Base-by-base conservation (phyloP, 2,888 invertebrate species). In the Drosophila mulleri region DNA sequence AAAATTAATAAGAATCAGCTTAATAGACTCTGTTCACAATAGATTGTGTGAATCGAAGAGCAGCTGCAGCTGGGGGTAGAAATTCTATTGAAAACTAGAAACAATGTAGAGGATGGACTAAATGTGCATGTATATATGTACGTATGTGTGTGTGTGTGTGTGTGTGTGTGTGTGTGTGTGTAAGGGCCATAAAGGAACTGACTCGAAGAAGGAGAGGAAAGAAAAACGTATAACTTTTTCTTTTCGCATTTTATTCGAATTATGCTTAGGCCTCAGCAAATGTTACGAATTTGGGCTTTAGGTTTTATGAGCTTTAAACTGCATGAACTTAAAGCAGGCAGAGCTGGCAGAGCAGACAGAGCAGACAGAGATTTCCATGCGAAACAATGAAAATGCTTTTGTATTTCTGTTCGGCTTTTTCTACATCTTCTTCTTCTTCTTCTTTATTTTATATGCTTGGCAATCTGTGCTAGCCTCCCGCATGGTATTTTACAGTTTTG, bases 401-500 rank as follows among this genome's bases (percentile, higher is more conserved):
- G 67, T 48, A 41, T 8, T n/a, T n/a, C n/a, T 41, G n/a, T 3
- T 41, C 8, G 8, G 3, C 1, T n/a, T 41, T 6, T 37, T 37
- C 37, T 14, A 4, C 4, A 4, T 37, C 14, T 37, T 4, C 1
- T 37, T 1, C 5, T 4, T 14, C 6, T n/a, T 2, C n/a, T 8
- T 52, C 35, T 20, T 48, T 48, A 29, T 29, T 52, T 52, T 35
- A 32, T 50, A 50, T 50, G 48, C 48, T 53, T 72, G 47, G 45
- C 65, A 77, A 77, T 79, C 75, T 70, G 42, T 66, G 76, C 75
- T 50, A 75, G 66, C 75, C 75, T 70, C 65, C 70, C 71, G 76
- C 77, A 63, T 72, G 86, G 83, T 80, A 77, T 85, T 85, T 85
- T 77, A 80, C 81, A 72, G 86, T 71, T 64, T 69, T 61, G 78